A percentile compares a stretch with the other conserved stretches of the same genome.
Conservation (phyloP, 2,113 vertebrate genomes). For the Oceanodroma tethys region DNA sequence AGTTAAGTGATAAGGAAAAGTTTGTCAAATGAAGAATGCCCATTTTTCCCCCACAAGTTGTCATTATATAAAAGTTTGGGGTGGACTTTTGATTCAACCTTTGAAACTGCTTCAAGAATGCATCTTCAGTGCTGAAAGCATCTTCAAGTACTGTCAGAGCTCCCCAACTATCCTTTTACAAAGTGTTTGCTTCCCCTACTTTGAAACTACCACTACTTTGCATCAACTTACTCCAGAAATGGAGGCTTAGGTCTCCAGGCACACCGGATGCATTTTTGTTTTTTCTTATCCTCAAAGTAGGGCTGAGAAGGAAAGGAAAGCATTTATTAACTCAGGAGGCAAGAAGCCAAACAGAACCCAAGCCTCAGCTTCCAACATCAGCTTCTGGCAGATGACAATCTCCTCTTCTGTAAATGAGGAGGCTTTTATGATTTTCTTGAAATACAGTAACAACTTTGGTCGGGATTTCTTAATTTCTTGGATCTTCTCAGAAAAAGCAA, state of each 20-base stretch:
- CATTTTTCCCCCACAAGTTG: background rate
- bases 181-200: background rate
- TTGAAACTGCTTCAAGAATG: background rate
- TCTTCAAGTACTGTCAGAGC: background rate
- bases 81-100: background rate
- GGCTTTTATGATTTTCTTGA: background rate
- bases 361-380: background rate
- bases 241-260: background rate
- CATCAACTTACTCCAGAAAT: background rate
- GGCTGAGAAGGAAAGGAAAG: background rate
- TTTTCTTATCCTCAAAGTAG: background rate
- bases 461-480: background rate
- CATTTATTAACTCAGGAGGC: background rate
- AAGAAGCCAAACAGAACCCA: background rate
- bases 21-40: background rate
- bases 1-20: background rate
- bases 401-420: background rate
- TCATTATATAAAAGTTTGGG: background rate
- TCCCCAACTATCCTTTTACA: background rate
- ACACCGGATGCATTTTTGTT: background rate
- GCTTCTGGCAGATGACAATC: background rate
- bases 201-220: background rate
- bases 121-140: background rate
- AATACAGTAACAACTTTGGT: background rate
- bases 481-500: background rate